A percentile compares a stretch with the other conserved stretches of the same genome.
These are phyloP conservation scores for Synergus itoensis DNA, from an alignment of 2,888 invertebrate species.

Conservation along the genomic window DNA sequence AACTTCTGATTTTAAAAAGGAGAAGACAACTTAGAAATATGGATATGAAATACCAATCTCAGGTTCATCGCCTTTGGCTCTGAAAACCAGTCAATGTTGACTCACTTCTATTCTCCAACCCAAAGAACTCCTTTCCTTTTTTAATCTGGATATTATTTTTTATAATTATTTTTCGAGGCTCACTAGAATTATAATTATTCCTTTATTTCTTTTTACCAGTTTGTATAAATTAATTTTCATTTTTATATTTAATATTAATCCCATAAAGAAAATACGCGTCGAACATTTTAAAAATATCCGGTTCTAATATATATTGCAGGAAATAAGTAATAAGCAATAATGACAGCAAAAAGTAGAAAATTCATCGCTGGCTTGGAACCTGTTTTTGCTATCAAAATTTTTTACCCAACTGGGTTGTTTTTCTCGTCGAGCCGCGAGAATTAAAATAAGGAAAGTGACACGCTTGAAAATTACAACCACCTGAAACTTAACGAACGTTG, in stretches of 20 bases:
- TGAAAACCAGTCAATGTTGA: constrained; percentile 34
- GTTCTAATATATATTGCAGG: neutral
- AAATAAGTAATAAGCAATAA: constrained; percentile 9
- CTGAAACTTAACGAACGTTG: neutral
- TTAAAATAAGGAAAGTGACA: constrained; percentile 27
- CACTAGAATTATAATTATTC: neutral
- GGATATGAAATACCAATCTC: constrained; percentile 14
- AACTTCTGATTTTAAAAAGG: neutral
- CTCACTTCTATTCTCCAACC: constrained; percentile 7
- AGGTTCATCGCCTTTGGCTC: constrained; percentile 24
- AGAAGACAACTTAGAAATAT: neutral
- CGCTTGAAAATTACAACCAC: neutral
- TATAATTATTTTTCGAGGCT: neutral
- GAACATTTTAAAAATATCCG: neutral
- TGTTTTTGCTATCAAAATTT: constrained; percentile 22
- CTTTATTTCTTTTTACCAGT: neutral
- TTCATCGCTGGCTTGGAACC: constrained; percentile 5
- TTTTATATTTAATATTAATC: neutral
- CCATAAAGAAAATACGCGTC: neutral
- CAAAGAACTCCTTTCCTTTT: constrained; percentile 37
- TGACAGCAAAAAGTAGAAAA: constrained; percentile 3
- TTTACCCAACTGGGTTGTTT: neutral
- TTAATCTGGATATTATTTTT: neutral
- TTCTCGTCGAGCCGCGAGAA: neutral
- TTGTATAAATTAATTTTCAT: neutral